These are phyloP conservation scores for Pygathrix nemaeus DNA, from an alignment of 2,113 vertebrate species.

Conservation along the genomic window DNA sequence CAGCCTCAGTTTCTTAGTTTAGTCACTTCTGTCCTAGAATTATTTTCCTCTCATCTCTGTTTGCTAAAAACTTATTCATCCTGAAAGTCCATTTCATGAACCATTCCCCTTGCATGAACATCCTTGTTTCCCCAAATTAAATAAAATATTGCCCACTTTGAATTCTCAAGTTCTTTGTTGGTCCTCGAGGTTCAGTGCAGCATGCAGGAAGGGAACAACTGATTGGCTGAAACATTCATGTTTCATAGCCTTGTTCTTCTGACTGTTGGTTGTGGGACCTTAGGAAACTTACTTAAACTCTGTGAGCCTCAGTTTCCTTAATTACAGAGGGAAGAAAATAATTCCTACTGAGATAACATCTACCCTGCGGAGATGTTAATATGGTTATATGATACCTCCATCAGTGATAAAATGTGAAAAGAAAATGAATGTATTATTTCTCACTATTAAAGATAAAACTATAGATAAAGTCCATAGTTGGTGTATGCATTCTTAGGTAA, in stretches of 20 bases:
- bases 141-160: not conserved
- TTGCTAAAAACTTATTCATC: not conserved
- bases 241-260: not conserved
- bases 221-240: not conserved
- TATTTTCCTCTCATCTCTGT: not conserved
- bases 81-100: not conserved
- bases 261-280: not conserved
- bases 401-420: not conserved
- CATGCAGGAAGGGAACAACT: not conserved
- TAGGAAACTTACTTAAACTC: not conserved
- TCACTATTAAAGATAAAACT: conserved; percentile 11
- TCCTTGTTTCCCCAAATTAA: not conserved
- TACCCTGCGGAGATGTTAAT: not conserved
- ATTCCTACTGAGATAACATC: not conserved
- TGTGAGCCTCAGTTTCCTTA: not conserved
- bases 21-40: not conserved
- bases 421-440: not conserved
- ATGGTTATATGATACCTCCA: not conserved
- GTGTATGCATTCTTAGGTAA: conserved; percentile 25
- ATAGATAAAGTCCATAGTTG: not conserved
- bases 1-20: not conserved
- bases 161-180: not conserved
- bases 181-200: not conserved
- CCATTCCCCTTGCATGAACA: not conserved
- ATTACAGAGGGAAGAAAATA: not conserved